phyloP scores from a whole-genome alignment of 2,888 invertebrate genomes.

The Agonopterix arenella region DNA sequence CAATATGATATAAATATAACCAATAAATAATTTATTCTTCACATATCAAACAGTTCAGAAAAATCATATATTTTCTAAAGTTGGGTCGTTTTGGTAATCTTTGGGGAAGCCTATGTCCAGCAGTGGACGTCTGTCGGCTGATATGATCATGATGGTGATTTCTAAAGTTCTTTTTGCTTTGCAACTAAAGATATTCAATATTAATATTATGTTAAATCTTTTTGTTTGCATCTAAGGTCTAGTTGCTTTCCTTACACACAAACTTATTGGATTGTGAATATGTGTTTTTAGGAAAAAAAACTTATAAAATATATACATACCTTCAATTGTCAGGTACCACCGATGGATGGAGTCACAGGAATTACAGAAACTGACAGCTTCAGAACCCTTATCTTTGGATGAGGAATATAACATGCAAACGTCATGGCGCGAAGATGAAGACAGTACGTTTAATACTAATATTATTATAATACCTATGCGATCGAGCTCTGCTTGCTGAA shows the following conservation, averaged over 20 bases:
- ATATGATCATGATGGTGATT: too few relatives aligned
- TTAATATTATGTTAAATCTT: too few relatives aligned
- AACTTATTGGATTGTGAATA: background rate
- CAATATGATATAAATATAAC: background rate
- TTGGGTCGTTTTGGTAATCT: background rate
- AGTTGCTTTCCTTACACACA: background rate
- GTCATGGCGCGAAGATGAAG: conserved; percentile 90
- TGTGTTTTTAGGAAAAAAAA: background rate
- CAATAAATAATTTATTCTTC: background rate
- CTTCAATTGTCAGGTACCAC: conserved; percentile 82
- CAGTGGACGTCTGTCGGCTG: too few relatives aligned
- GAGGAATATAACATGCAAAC: conserved; percentile 96
- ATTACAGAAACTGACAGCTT: conserved; percentile 90
- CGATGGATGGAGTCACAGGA: conserved; percentile 94
- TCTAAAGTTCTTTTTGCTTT: too few relatives aligned
- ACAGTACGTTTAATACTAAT: conserved; percentile 77
- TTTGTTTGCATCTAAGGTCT: too few relatives aligned
- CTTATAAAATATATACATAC: background rate
- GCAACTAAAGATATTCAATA: too few relatives aligned
- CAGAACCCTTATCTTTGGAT: conserved; percentile 88
- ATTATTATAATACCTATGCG: too few relatives aligned
- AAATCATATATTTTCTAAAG: too few relatives aligned
- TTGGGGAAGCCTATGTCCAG: too few relatives aligned
- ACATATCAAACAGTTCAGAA: background rate
- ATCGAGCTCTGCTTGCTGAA: too few relatives aligned